phyloP scores from a whole-genome alignment of 2,113 vertebrate genomes.

The Gorsachius goisagi region DNA sequence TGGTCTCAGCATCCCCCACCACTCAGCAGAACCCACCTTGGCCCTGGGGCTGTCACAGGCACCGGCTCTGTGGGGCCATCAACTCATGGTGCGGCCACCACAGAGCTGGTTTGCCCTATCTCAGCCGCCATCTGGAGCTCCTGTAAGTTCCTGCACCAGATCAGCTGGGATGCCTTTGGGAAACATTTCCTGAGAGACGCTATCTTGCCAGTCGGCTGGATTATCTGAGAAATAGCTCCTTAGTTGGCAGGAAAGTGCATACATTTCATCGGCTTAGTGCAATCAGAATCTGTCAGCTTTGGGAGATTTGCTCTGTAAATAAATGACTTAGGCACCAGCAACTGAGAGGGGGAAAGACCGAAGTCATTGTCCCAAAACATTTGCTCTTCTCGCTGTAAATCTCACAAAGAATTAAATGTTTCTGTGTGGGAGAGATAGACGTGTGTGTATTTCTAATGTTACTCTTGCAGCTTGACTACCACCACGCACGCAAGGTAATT shows the following conservation, averaged over 20 bases:
- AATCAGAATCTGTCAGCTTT: background rate
- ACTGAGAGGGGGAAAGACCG: background rate
- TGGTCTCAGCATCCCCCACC: background rate
- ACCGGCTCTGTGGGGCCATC: background rate
- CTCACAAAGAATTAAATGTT: background rate
- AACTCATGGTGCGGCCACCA: rapidly evolving
- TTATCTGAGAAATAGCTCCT: conserved; percentile 9
- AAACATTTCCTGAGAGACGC: background rate
- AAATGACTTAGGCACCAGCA: background rate
- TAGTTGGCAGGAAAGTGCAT: background rate
- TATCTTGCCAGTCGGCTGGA: background rate
- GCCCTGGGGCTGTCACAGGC: background rate
- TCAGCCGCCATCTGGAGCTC: background rate
- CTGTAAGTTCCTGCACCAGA: background rate
- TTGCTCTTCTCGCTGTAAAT: conserved; percentile 12
- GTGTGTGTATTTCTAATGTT: background rate
- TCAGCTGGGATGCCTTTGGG: background rate
- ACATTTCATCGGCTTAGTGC: background rate
- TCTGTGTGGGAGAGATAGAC: background rate
- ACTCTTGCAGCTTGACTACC: background rate
- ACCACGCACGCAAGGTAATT: background rate
- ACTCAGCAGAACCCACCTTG: background rate
- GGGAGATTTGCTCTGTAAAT: background rate
- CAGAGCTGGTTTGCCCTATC: background rate
- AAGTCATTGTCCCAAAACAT: background rate